Conservation (phyloP, 2,797 vertebrate species). For the Poecilia wingei region DNA sequence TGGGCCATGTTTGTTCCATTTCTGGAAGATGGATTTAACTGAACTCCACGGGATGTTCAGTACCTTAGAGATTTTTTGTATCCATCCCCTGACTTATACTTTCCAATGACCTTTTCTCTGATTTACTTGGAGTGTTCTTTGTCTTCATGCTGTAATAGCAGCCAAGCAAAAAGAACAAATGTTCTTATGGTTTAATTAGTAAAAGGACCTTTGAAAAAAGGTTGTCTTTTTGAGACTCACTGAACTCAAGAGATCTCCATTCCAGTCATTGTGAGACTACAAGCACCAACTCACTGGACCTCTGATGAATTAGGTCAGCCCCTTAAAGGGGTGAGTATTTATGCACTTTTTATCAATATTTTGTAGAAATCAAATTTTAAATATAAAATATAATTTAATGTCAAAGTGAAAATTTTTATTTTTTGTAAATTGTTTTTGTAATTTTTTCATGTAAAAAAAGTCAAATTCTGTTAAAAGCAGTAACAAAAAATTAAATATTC, state of each 20-base stretch:
- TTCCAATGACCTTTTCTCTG: not conserved
- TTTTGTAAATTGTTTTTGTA: not conserved
- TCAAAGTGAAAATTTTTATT: not conserved
- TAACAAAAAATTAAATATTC: not conserved
- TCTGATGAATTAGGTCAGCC: not conserved
- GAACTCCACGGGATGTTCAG: not conserved
- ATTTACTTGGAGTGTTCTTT: not conserved
- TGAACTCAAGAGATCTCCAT: not conserved
- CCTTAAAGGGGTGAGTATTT: not conserved
- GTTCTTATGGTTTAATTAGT: not conserved
- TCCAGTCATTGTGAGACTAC: not conserved
- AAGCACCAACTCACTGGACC: not conserved
- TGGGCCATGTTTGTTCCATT: not conserved
- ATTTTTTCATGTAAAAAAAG: not conserved
- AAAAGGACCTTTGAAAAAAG: not conserved
- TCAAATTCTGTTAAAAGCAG: not conserved
- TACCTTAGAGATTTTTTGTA: not conserved
- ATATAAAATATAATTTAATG: no score
- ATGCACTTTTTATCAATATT: not conserved
- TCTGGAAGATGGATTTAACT: not conserved
- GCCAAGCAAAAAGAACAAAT: not conserved
- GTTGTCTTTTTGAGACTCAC: not conserved
- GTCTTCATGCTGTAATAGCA: not conserved
- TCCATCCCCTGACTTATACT: not conserved
- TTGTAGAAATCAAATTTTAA: not conserved